phyloP scores from a whole-genome alignment of 2,888 invertebrate genomes.

The Andrena marginata region DNA sequence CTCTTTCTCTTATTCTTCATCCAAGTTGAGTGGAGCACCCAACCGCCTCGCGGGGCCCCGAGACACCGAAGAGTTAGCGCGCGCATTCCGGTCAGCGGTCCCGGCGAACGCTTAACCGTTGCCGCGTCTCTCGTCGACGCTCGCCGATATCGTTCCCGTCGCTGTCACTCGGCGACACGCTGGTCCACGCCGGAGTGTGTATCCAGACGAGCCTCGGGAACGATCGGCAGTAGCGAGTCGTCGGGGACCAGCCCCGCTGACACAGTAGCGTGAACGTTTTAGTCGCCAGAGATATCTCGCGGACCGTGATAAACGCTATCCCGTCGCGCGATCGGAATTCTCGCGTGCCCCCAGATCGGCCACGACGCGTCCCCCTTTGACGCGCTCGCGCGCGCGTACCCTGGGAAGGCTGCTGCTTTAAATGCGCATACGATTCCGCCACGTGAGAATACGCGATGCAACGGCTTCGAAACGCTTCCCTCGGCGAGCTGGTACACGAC shows the following conservation, averaged over 20 bases:
- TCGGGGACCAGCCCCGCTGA: not conserved
- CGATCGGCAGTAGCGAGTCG: not conserved
- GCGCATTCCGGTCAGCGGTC: slow-evolving; percentile 76
- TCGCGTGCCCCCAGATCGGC: slow-evolving; percentile 24
- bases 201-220: not conserved
- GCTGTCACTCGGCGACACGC: slow-evolving; percentile 2
- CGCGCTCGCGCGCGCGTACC: slow-evolving; percentile 1
- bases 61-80: slow-evolving; percentile 69
- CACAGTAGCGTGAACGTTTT: slow-evolving; percentile 20
- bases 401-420: slow-evolving; percentile 18
- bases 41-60: slow-evolving; percentile 66
- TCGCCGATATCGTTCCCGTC: slow-evolving; percentile 29
- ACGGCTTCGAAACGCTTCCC: not conserved
- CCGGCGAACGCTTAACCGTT: slow-evolving; percentile 64
- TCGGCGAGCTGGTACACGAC: not conserved
- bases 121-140: slow-evolving; percentile 48
- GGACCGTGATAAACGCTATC: slow-evolving; percentile 32
- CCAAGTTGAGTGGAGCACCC: slow-evolving; percentile 62
- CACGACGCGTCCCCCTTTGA: not conserved
- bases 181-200: not conserved
- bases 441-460: slow-evolving; percentile 5
- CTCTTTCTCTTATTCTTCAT: slow-evolving; percentile 54
- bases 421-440: slow-evolving; percentile 25
- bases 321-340: slow-evolving; percentile 21
- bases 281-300: not conserved